Base-by-base conservation (phyloP, 1,140 invertebrate genomes). In the Protaetia brevitarsis region DNA sequence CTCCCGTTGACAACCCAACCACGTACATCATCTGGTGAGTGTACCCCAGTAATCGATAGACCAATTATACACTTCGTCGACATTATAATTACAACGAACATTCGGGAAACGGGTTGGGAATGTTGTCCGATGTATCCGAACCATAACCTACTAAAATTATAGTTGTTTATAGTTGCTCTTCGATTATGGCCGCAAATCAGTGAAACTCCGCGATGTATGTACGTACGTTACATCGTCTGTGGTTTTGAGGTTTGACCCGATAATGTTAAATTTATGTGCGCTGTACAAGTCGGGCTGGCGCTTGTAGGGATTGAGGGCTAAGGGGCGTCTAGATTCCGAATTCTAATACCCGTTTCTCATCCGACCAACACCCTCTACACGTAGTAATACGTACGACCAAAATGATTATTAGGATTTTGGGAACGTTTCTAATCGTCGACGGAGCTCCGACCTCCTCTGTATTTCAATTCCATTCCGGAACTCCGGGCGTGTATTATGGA, bases 61-160 rank as follows among this genome's bases (percentile, higher is more conserved):
- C 41, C 41, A 45, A 45, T 45, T 45, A 45, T 45, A 45, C 41
- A 45, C 41, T 45, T 45, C 41, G 41, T 45, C 41, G 41, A 45
- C 41, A 45, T 13, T 13, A 45, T 45, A 45, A 45, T 45, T 45
- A 45, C 41, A 45, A 21, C 23, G 23, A 21, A 45, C 41, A 45
- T 45, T 23, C 10, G n/a, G n/a, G 41, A 45, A 45, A 45, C 5
- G 41, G 41, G n/a, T 45, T n/a, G n/a, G 23, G 16, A 45, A 21
- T 21, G 41, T 19, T 19, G 41, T 19, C 4, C 0, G 23, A 1
- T 21, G 16, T 45, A 45, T 45, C 2, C 8, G 41, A 21, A 13
- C 41, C 16, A 45, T 45, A 45, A 45, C 41, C 41, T 45, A 13
- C 41, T 21, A 45, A 45, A 45, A 45, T 45, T 45, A 45, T 45